Conservation (phyloP, 1,140 invertebrate species). For the Zaprionus tsacasi region DNA sequence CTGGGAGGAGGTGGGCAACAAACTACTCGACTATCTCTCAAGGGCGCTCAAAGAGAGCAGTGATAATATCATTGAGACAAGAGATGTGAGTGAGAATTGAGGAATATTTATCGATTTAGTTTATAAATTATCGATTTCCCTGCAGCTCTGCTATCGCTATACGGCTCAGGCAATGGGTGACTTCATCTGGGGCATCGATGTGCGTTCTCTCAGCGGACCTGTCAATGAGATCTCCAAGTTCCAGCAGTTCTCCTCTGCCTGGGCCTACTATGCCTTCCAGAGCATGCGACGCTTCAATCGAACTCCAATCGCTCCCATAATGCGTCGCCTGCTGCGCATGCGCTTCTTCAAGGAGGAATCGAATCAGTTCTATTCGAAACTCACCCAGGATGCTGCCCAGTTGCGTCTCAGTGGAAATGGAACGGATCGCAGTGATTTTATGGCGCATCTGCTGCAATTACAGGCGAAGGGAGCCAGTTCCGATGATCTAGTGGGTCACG, state of each 20-base stretch:
- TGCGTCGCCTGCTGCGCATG: slow-evolving; percentile 48
- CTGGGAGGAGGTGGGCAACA: slow-evolving; percentile 58
- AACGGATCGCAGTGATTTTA: slow-evolving; percentile 69
- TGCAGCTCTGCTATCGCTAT: slow-evolving; percentile 74
- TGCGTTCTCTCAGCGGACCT: slow-evolving; percentile 59
- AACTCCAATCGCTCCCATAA: slow-evolving; percentile 46
- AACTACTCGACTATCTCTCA: slow-evolving; percentile 49
- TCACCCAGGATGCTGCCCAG: slow-evolving; percentile 67
- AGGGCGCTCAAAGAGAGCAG: slow-evolving; percentile 16
- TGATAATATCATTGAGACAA: slow-evolving; percentile 57
- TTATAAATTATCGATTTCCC: neutral
- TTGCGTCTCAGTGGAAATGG: slow-evolving; percentile 57
- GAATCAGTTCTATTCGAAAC: slow-evolving; percentile 66
- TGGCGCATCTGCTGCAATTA: slow-evolving; percentile 77
- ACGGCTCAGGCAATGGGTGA: slow-evolving; percentile 84
- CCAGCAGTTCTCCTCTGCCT: slow-evolving; percentile 47
- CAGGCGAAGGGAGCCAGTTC: slow-evolving; percentile 84
- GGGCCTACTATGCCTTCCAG: slow-evolving; percentile 46
- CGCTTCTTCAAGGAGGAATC: slow-evolving; percentile 51
- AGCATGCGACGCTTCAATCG: slow-evolving; percentile 48
- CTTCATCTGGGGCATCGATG: slow-evolving; percentile 85
- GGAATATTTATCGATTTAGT: neutral
- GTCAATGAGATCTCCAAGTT: slow-evolving; percentile 42
- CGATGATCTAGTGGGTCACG: slow-evolving; percentile 86
- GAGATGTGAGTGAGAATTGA: slow-evolving; percentile 52